phyloP scores from a whole-genome alignment of 37 sponge, comb jelly and placozoan genomes.

The Cladorhizidae sp. region DNA sequence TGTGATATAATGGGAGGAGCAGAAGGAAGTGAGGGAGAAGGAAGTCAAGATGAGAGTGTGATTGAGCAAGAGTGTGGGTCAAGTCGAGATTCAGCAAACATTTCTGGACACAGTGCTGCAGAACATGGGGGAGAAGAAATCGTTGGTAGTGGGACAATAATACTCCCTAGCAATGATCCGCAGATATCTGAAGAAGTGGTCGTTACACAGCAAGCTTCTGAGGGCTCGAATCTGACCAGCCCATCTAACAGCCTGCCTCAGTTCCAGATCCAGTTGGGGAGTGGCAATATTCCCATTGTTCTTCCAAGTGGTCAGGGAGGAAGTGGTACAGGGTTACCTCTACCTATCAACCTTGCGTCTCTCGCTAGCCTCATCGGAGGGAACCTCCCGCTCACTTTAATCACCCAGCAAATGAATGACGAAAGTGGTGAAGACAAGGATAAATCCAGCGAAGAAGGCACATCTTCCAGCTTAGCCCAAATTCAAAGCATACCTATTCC shows the following conservation, averaged over 20 bases:
- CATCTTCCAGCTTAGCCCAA: not conserved
- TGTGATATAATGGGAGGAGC: not conserved
- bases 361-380: slow-evolving; percentile 11
- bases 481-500: slow-evolving; percentile 37
- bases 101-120: not conserved
- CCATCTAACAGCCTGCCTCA: not conserved
- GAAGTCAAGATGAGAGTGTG: not conserved
- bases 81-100: not conserved
- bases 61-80: not conserved
- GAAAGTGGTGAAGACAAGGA: slow-evolving; percentile 1
- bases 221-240: slow-evolving; percentile 5
- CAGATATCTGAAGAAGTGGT: slow-evolving; percentile 63
- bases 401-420: slow-evolving; percentile 21
- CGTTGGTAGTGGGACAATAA: slow-evolving; percentile 6
- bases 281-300: slow-evolving; percentile 25
- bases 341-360: slow-evolving; percentile 42
- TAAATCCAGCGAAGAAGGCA: not conserved
- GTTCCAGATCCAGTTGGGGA: slow-evolving; percentile 43
- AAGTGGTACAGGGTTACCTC: slow-evolving; percentile 13
- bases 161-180: slow-evolving; percentile 42
- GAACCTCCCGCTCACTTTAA: slow-evolving; percentile 33
- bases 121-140: not conserved
- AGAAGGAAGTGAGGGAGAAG: not conserved
- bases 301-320: slow-evolving; percentile 21
- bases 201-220: slow-evolving; percentile 34